Evolutionary conservation across 2,113 vertebrate species (phyloP).

Genomic region (Dipodomys spectabilis): DNA sequence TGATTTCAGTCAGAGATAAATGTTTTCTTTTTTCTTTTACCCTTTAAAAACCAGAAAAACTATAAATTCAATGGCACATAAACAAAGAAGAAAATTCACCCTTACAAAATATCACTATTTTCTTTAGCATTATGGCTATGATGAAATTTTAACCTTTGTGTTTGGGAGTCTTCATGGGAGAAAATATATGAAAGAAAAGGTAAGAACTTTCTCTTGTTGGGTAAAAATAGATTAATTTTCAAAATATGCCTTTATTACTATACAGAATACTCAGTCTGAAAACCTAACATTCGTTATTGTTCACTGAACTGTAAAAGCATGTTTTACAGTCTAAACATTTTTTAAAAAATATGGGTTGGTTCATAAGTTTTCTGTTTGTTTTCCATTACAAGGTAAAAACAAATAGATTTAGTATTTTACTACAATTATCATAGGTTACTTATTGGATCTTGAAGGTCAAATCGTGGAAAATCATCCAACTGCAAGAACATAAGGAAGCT

Average conservation of each 20-base stretch:
- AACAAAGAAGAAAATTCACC: not conserved
- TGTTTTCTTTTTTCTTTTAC: conserved; percentile 6
- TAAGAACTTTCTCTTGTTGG: not conserved
- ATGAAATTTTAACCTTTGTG: not conserved
- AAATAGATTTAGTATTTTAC: conserved; percentile 63
- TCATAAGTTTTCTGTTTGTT: not conserved
- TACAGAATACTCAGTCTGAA: not conserved
- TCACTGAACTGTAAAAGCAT: not conserved
- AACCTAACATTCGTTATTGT: not conserved
- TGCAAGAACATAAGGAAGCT: conserved; percentile 60
- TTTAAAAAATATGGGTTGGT: not conserved
- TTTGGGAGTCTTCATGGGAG: not conserved
- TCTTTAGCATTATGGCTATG: not conserved
- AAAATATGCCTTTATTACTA: not conserved
- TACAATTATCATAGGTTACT: conserved; percentile 66
- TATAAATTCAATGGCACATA: not conserved
- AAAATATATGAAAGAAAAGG: not conserved
- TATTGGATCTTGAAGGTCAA: conserved; percentile 37
- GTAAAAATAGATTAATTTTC: not conserved
- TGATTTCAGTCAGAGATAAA: not conserved
- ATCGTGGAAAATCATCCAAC: conserved; percentile 67
- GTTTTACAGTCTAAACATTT: not conserved
- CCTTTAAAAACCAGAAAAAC: not conserved
- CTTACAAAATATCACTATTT: not conserved
- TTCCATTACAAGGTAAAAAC: conserved; percentile 65